These are phyloP conservation scores for Latheticus oryzae DNA, from an alignment of 2,888 invertebrate genomes.

Conservation along the genomic window DNA sequence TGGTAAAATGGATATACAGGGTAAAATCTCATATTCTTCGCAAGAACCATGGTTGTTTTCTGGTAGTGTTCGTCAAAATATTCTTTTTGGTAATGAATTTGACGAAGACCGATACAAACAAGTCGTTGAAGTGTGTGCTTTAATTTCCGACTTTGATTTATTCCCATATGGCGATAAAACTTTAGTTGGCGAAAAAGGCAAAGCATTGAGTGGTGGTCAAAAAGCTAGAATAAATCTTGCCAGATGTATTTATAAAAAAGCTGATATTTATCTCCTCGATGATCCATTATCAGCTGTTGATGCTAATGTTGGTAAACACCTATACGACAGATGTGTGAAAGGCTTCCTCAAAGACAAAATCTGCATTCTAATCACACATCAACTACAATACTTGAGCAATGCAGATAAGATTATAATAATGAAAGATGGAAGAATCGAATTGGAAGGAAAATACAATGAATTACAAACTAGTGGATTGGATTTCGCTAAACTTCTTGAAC, in stretches of 20 bases:
- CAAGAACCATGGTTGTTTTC: slow-evolving; percentile 76
- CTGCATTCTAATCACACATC: slow-evolving; percentile 77
- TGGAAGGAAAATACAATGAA: slow-evolving; percentile 66
- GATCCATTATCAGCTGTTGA: slow-evolving; percentile 88
- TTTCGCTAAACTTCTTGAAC: slow-evolving; percentile 66
- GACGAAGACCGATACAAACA: slow-evolving; percentile 71
- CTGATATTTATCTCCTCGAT: slow-evolving; percentile 83
- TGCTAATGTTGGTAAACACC: slow-evolving; percentile 77
- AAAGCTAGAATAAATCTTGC: slow-evolving; percentile 85
- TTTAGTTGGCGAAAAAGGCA: slow-evolving; percentile 84
- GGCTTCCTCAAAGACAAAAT: slow-evolving; percentile 71
- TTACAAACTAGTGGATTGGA: slow-evolving; percentile 68
- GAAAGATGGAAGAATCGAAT: slow-evolving; percentile 66
- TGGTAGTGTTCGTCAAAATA: slow-evolving; percentile 78
- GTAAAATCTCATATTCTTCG: slow-evolving; percentile 70
- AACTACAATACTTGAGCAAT: slow-evolving; percentile 70
- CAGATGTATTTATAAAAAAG: slow-evolving; percentile 79
- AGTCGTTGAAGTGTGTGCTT: slow-evolving; percentile 75
- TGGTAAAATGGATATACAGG: slow-evolving; percentile 66
- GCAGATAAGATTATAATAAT: slow-evolving; percentile 62
- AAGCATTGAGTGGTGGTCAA: slow-evolving; percentile 87
- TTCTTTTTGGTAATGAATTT: slow-evolving; percentile 77
- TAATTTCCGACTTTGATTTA: slow-evolving; percentile 77
- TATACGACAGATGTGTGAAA: slow-evolving; percentile 79
- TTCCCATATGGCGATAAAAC: slow-evolving; percentile 83